Evolutionary conservation across 2,797 vertebrate species (phyloP).

Genomic region (Scolopax bukidnonensis): DNA sequence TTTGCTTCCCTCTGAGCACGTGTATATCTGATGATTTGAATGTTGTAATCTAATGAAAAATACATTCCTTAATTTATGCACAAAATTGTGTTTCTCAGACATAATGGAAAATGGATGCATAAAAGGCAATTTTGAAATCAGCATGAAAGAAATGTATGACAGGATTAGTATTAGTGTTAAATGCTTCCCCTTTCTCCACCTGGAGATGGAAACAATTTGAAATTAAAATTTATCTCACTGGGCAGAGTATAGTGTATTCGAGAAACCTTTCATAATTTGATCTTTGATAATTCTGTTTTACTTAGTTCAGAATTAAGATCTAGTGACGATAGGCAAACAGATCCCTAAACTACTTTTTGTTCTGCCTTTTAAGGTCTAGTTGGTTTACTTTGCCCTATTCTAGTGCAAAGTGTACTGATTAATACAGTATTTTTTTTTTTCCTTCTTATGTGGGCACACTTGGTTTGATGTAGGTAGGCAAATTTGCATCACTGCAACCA

Average conservation of each 20-base stretch:
- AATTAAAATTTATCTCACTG: too few species aligned
- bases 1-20: neutral
- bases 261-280: neutral
- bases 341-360: slow-evolving; percentile 7
- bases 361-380: slow-evolving; percentile 1
- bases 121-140: slow-evolving; percentile 1
- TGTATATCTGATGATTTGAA: neutral
- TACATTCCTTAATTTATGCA: neutral
- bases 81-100: neutral
- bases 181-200: neutral
- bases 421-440: slow-evolving; percentile 60
- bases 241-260: neutral
- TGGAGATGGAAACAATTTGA: neutral
- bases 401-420: slow-evolving; percentile 55
- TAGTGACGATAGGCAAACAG: neutral
- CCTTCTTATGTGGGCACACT: slow-evolving; percentile 72
- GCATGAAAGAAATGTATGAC: neutral
- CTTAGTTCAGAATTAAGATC: neutral
- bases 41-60: neutral
- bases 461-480: slow-evolving; percentile 76
- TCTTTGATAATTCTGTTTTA: neutral
- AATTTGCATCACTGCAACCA: slow-evolving; percentile 81
- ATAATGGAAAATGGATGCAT: slow-evolving; percentile 35
- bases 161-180: neutral
- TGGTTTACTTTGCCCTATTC: slow-evolving; percentile 18